Evolutionary conservation across 2,113 vertebrate genomes (phyloP), one percentile per base, ranked within the genome.

Genomic region (Canis aureus): DNA sequence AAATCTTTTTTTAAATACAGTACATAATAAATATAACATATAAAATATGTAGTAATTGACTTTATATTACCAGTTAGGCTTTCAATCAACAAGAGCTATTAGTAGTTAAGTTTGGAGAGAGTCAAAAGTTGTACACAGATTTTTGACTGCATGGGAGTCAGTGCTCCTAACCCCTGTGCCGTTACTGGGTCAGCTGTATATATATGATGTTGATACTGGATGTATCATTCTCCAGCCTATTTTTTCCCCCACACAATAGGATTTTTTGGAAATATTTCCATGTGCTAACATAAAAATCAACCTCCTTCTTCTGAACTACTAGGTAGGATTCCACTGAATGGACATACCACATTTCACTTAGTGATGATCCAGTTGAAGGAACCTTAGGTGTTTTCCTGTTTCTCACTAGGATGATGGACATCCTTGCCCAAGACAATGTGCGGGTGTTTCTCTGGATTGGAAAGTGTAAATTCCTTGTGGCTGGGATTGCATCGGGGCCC

Each of bases 281-380:
- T 2, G 59, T 71, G 59, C 25, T 81, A 1, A 71, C 43, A 4
- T 10, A n/a, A 81, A 62, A 60, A n/a, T 10, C 49, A 3, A 17
- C 64, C 4, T 53, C 20, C 0, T 66, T 27, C 55, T 57, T 79
- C 55, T 11, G 60, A 67, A 15, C 55, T 0, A 3, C 85, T 2
- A 10, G 8, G 3, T 20, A 2, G 38, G 51, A 10, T 4, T 16
- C 67, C 55, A 4, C 85, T 49, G 71, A 83, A 67, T 35, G 35
- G 79, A 55, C 17, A 32, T 13, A 32, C 71, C 38, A 9, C 2
- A 2, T 8, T 81, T 82, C 16, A 1, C 0, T 13, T 32, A 11
- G 17, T 64, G 20, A 0, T 0, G 4, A 6, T 19, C n/a, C 29
- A 0, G 1, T 16, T 7, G 0, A 19, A 49, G 51, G 57, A 53